These are phyloP conservation scores for Echinarachnius parma DNA, from an alignment of 53 echinoderm and acorn worm genomes.

Conservation along the genomic window DNA sequence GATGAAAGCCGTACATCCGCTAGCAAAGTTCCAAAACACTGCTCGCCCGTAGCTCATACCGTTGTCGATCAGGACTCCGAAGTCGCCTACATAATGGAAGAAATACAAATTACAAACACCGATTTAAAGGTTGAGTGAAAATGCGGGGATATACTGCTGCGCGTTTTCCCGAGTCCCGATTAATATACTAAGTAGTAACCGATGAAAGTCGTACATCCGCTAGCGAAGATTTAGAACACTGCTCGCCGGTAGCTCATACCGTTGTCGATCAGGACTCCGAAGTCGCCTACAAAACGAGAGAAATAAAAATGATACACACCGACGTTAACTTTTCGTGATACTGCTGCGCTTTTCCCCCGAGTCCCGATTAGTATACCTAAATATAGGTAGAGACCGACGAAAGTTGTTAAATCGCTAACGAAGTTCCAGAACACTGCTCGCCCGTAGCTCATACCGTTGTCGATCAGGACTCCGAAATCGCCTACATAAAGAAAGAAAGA, in stretches of 20 bases:
- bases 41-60: slow-evolving; percentile 75
- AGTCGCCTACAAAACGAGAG: no score
- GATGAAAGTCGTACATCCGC: no score
- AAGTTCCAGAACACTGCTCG: slow-evolving; percentile 78
- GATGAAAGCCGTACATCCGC: slow-evolving; percentile 67
- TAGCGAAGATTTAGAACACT: no score
- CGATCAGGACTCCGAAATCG: slow-evolving; percentile 80
- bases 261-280: no score
- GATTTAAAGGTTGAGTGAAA: no score
- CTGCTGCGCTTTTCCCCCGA: no score
- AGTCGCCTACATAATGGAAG: slow-evolving; percentile 61
- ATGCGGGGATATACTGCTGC: slow-evolving; percentile 84
- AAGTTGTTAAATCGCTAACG: slow-evolving; percentile 59
- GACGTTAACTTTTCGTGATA: no score
- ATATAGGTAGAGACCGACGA: slow-evolving; percentile 74
- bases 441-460: slow-evolving; percentile 69
- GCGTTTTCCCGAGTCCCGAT: no score
- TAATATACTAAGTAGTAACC: no score
- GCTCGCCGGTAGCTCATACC: no score
- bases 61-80: slow-evolving; percentile 71
- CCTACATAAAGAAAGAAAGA: slow-evolving; percentile 41
- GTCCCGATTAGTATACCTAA: slow-evolving; percentile 75
- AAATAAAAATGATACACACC: no score
- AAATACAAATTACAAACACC: no score
- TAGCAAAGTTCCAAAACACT: slow-evolving; percentile 70